A percentile compares a stretch with the other conserved stretches of the same genome.
Evolutionary conservation across 2,797 vertebrate species (phyloP).

Genomic region (Clarias laeviceps): DNA sequence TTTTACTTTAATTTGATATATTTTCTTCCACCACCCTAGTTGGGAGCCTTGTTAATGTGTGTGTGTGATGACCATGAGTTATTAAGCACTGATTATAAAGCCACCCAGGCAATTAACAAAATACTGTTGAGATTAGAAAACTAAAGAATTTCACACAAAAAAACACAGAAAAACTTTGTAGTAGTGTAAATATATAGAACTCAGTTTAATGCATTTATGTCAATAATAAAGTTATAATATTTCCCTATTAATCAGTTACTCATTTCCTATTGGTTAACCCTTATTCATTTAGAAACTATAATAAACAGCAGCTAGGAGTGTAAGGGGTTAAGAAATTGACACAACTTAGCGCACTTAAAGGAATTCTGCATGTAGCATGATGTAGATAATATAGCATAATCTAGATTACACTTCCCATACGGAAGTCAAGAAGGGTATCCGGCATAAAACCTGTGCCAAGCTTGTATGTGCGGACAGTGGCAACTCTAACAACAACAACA

Average conservation of each 20-base stretch:
- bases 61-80: not conserved
- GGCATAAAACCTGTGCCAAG: too few relatives aligned
- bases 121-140: not conserved
- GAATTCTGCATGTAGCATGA: too few relatives aligned
- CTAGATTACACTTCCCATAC: too few relatives aligned
- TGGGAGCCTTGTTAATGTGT: not conserved
- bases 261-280: not conserved
- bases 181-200: not conserved
- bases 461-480: too few relatives aligned
- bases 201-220: not conserved
- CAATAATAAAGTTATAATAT: not conserved
- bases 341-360: not conserved
- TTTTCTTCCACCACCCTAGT: conserved; percentile 17
- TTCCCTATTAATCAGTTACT: not conserved
- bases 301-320: not conserved
- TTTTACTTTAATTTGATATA: conserved; percentile 42
- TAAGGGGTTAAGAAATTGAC: not conserved
- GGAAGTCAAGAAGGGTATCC: too few relatives aligned
- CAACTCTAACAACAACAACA: too few relatives aligned
- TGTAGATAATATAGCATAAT: too few relatives aligned
- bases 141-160: not conserved
- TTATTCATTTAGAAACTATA: not conserved
- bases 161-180: not conserved
- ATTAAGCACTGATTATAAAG: not conserved
- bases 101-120: not conserved